A percentile compares a stretch with the other conserved stretches of the same genome.
Conservation (phyloP, 2,113 vertebrate species). For the Emydocephalus ijimae region DNA sequence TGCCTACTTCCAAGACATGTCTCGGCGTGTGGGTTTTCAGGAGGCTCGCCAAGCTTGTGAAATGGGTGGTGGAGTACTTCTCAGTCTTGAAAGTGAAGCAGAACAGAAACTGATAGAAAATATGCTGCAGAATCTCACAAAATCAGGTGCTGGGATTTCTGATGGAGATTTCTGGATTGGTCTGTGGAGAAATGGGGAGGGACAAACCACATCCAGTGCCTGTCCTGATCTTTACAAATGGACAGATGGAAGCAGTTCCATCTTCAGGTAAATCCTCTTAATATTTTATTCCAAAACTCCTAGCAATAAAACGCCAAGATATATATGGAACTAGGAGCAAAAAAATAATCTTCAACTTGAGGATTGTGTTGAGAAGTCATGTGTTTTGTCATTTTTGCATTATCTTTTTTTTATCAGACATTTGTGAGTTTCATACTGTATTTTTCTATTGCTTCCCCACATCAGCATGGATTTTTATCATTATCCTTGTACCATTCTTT, state of each 20-base stretch:
- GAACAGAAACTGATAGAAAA: conserved; percentile 86
- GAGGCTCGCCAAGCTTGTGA: conserved; percentile 86
- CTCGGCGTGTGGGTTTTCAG: conserved; percentile 86
- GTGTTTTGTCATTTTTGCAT: neutral
- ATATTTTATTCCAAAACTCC: neutral
- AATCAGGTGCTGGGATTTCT: conserved; percentile 75
- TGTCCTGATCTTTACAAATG: conserved; percentile 89
- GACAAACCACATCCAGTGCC: conserved; percentile 65
- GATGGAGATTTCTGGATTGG: conserved; percentile 99
- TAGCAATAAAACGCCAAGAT: neutral
- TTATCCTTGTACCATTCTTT: neutral
- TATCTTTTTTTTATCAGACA: neutral
- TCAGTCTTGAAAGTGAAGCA: conserved; percentile 79
- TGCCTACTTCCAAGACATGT: conserved; percentile 91
- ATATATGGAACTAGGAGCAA: neutral
- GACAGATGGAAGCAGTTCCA: conserved; percentile 81
- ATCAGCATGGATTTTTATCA: neutral
- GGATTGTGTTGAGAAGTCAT: neutral
- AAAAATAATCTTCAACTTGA: neutral
- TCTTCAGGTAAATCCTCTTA: conserved; percentile 76
- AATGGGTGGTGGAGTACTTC: conserved; percentile 80
- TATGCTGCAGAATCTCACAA: conserved; percentile 82
- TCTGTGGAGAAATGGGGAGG: conserved; percentile 78
- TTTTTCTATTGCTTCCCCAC: neutral
- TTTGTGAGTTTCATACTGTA: neutral